phyloP scores from a whole-genome alignment of 2,797 vertebrate species.

The Mustela erminea region DNA sequence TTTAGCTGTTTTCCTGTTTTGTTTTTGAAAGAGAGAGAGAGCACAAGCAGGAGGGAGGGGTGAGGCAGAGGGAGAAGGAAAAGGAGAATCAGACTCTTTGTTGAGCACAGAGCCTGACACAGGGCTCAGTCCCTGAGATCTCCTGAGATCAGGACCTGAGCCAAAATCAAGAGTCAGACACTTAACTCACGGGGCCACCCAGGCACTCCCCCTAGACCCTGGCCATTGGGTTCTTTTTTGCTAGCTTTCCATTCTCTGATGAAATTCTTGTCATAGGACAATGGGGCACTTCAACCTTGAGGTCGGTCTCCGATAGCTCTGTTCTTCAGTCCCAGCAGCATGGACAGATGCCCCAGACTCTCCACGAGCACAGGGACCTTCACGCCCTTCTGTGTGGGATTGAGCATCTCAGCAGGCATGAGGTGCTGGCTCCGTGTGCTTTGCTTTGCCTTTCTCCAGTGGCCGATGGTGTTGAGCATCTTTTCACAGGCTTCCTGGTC shows the following conservation, averaged over 20 bases:
- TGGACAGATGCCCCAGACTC: too few species aligned
- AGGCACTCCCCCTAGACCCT: too few species aligned
- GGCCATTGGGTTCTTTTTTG: not conserved
- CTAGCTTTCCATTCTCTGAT: not conserved
- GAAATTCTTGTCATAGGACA: not conserved
- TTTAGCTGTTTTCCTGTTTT: too few species aligned
- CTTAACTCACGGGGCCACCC: not conserved
- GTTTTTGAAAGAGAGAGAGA: too few species aligned
- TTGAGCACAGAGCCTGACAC: not conserved
- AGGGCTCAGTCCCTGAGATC: not conserved
- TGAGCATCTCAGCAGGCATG: fast-evolving
- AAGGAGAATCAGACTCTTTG: not conserved
- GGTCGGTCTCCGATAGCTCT: not conserved
- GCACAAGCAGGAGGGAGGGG: too few species aligned
- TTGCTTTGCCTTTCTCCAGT: not conserved
- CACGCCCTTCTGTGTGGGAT: not conserved
- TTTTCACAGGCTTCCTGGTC: not conserved
- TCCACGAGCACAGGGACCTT: fast-evolving
- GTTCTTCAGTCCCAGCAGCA: not conserved
- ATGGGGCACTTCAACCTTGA: not conserved
- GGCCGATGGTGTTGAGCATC: not conserved
- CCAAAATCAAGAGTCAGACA: not conserved
- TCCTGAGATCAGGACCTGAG: not conserved
- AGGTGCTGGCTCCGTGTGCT: not conserved
- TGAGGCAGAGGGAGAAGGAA: not conserved